Conservation (phyloP, 2,113 vertebrate species). For the Oreochromis tanganicae region DNA sequence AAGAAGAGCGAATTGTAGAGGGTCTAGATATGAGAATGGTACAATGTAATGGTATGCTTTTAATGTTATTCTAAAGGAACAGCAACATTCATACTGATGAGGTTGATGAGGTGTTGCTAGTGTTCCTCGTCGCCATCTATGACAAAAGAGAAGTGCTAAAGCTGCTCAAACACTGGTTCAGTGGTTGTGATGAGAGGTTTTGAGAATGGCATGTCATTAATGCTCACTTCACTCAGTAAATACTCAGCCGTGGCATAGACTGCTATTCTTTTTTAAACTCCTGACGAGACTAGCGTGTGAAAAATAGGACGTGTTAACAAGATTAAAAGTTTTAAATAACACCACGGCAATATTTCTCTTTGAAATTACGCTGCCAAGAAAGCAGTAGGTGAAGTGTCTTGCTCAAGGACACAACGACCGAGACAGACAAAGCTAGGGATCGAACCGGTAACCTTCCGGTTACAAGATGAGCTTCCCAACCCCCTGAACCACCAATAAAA, state of each 20-base stretch:
- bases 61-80: not conserved
- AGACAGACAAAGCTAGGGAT: not conserved
- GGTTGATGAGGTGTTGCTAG: not conserved
- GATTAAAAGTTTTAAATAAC: not conserved
- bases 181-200: not conserved
- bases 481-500: not conserved
- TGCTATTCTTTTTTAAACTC: not conserved
- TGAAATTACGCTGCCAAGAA: not conserved
- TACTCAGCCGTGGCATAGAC: not conserved
- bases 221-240: not conserved
- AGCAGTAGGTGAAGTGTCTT: not conserved
- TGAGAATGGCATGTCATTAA: not conserved
- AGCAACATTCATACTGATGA: not conserved
- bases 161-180: not conserved
- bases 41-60: not conserved
- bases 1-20: not conserved
- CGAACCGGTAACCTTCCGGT: accelerated
- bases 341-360: not conserved
- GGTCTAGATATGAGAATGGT: not conserved
- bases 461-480: not conserved
- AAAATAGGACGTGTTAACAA: not conserved
- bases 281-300: not conserved
- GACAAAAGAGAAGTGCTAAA: not conserved
- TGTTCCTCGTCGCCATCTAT: not conserved
- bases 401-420: not conserved